A percentile compares a stretch with the other conserved stretches of the same genome.
These are phyloP conservation scores for Percina caprodes DNA, from an alignment of 2,113 vertebrate species.

Conservation along the genomic window DNA sequence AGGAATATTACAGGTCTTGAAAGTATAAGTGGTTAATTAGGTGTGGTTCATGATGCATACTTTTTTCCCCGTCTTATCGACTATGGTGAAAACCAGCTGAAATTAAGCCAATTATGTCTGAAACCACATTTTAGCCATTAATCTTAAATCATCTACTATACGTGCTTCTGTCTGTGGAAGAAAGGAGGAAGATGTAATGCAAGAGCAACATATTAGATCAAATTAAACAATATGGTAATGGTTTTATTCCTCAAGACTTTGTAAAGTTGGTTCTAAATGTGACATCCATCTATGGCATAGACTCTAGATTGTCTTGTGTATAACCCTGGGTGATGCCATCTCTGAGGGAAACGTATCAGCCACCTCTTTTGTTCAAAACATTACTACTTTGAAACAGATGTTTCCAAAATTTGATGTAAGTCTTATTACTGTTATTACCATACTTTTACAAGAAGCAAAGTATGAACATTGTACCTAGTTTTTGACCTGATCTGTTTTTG, in stretches of 20 bases:
- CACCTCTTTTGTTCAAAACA: neutral
- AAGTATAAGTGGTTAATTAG: neutral
- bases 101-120: conserved; percentile 81
- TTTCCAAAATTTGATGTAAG: too few relatives aligned
- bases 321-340: neutral
- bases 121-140: conserved; percentile 72
- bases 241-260: neutral
- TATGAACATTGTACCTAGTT: neutral
- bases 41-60: conserved; percentile 84
- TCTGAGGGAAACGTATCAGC: neutral
- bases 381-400: neutral
- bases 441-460: neutral
- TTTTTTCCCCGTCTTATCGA: conserved; percentile 88
- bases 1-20: neutral
- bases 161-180: neutral
- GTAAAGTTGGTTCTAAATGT: neutral
- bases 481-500: neutral
- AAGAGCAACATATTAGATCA: neutral
- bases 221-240: neutral
- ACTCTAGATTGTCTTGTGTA: neutral
- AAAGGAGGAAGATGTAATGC: neutral
- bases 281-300: neutral
- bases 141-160: neutral
- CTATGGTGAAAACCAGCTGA: conserved; percentile 78
- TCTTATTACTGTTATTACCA: neutral